Evolutionary conservation across 1,140 invertebrate genomes (phyloP).

Genomic region (Aphaenogaster ashmeadi): DNA sequence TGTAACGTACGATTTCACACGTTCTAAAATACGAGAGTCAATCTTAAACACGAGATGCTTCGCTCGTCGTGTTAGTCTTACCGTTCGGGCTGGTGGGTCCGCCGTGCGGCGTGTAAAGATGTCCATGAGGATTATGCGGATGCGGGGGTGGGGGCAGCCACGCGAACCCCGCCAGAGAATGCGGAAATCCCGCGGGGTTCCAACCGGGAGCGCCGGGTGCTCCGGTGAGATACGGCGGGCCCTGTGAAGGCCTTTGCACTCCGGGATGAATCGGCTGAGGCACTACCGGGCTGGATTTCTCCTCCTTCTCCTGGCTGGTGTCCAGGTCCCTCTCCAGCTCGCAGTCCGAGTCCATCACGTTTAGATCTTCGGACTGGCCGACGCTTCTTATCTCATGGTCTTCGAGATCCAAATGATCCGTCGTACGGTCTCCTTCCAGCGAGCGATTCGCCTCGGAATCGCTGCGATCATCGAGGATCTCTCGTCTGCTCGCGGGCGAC

Average conservation of each 20-base stretch:
- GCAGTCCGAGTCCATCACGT: slow-evolving; percentile 86
- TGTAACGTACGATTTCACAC: not conserved
- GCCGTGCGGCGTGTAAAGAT: slow-evolving; percentile 85
- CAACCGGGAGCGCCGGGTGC: slow-evolving; percentile 82
- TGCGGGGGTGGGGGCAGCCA: slow-evolving; percentile 86
- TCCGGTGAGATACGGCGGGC: slow-evolving; percentile 79
- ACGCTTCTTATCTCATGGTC: slow-evolving; percentile 84
- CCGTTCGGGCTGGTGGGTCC: slow-evolving; percentile 86
- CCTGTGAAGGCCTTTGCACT: slow-evolving; percentile 83
- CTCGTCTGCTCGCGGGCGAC: slow-evolving; percentile 79
- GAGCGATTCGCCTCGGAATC: slow-evolving; percentile 85
- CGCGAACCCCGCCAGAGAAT: slow-evolving; percentile 85
- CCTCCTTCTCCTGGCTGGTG: slow-evolving; percentile 78
- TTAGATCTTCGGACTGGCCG: slow-evolving; percentile 84
- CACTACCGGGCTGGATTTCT: slow-evolving; percentile 85
- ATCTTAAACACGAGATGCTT: not conserved
- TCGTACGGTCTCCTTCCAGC: slow-evolving; percentile 81
- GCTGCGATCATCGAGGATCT: slow-evolving; percentile 83
- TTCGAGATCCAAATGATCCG: slow-evolving; percentile 81
- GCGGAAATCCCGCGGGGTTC: slow-evolving; percentile 84
- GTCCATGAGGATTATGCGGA: slow-evolving; percentile 85
- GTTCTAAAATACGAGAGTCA: not conserved
- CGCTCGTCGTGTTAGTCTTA: slow-evolving; percentile 69
- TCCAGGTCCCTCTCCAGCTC: slow-evolving; percentile 83
- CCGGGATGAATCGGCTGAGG: slow-evolving; percentile 86